phyloP scores from a whole-genome alignment of 2,888 invertebrate species.

The Mythimna pallens region DNA sequence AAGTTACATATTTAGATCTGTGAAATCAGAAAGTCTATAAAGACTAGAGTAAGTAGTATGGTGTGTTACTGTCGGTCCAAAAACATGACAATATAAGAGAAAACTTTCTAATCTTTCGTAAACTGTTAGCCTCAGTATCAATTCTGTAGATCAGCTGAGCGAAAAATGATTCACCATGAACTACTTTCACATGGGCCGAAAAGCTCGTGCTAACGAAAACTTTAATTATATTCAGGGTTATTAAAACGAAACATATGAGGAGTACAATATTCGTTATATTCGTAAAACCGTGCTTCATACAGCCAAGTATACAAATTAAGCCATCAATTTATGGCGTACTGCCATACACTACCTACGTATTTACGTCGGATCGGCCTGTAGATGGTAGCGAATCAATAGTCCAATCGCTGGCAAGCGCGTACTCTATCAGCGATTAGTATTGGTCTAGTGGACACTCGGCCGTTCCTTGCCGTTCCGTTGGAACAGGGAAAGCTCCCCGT shows the following conservation, averaged over 20 bases:
- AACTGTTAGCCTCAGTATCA: too few species aligned
- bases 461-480: slow-evolving; percentile 77
- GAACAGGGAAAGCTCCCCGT: slow-evolving; percentile 66
- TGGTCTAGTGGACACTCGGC: slow-evolving; percentile 86
- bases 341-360: slow-evolving; percentile 58
- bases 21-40: background rate
- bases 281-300: background rate
- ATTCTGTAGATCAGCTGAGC: too few species aligned
- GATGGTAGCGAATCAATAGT: slow-evolving; percentile 83
- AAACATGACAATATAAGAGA: too few species aligned
- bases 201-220: background rate
- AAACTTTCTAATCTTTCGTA: too few species aligned
- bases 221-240: background rate
- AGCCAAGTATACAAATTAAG: slow-evolving; percentile 54
- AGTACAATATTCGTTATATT: slow-evolving; percentile 7
- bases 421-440: slow-evolving; percentile 90
- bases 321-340: slow-evolving; percentile 56
- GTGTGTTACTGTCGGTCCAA: too few species aligned
- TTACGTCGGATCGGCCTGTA: slow-evolving; percentile 64
- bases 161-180: background rate
- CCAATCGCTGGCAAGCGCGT: slow-evolving; percentile 86
- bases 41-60: background rate
- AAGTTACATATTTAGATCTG: background rate
- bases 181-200: background rate
- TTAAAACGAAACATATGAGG: background rate